phyloP scores from a whole-genome alignment of 1,140 invertebrate species.

The Zaprionus ghesquierei region DNA sequence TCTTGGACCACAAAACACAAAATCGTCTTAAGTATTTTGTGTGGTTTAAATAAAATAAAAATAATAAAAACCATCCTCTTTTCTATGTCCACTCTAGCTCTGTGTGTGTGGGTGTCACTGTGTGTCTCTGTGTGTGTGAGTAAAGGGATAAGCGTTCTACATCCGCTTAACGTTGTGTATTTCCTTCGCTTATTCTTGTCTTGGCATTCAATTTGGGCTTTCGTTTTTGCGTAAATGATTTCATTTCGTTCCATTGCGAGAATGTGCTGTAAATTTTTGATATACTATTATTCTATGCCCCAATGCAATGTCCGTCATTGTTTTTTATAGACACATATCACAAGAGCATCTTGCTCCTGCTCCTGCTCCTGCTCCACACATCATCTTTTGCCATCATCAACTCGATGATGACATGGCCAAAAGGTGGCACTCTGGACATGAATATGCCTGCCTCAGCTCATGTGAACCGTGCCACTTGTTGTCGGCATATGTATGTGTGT shows the following conservation, averaged over 20 bases:
- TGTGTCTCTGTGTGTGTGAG: constrained; percentile 48
- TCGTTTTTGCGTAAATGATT: constrained; percentile 78
- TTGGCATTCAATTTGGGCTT: constrained; percentile 67
- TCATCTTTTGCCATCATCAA: constrained; percentile 45
- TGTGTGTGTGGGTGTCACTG: constrained; percentile 17
- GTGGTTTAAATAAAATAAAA: constrained; percentile 81
- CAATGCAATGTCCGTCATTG: constrained; percentile 70
- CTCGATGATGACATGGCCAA: constrained; percentile 65
- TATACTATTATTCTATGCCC: constrained; percentile 79
- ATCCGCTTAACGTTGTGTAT: constrained; percentile 72
- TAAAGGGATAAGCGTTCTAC: constrained; percentile 73
- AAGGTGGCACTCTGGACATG: constrained; percentile 58
- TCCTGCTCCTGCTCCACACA: neutral
- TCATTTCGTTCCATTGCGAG: constrained; percentile 52
- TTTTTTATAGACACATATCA: constrained; percentile 66
- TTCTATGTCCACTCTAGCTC: neutral
- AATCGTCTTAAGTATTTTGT: constrained; percentile 81
- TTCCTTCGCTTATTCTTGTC: constrained; percentile 58
- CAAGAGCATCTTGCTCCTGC: constrained; percentile 2
- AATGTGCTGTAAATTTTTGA: constrained; percentile 72
- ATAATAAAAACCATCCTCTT: constrained; percentile 68
- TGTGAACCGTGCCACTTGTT: constrained; percentile 73
- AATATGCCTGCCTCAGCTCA: constrained; percentile 39
- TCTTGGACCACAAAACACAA: constrained; percentile 79
- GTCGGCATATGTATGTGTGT: constrained; percentile 24